Base-by-base conservation (phyloP, 2,113 vertebrate genomes). In the Vidua chalybeata region DNA sequence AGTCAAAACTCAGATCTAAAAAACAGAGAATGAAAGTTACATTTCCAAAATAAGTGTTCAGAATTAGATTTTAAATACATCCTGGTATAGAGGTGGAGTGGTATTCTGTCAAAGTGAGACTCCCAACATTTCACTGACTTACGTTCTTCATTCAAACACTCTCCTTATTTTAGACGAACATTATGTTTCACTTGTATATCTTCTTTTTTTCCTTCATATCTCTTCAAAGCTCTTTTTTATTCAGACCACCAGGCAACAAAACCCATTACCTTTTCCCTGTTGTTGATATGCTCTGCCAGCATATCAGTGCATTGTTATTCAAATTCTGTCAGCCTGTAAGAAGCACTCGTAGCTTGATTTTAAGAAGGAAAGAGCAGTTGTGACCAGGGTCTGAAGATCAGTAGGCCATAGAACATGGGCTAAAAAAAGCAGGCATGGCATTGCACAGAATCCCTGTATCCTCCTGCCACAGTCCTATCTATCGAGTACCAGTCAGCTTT, bases 401-500 rank as follows among this genome's bases (percentile, higher is more conserved):
- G 43, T 46, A 67, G 9, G 17, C 35, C 9, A 7, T 23, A 11
- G 31, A 77, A 41, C 21, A 46, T 0, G 0, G 26, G 30, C 13
- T 72, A 43, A 43, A 35, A 48, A 21, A 52, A 48, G 5, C 6
- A 17, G 56, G 9, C 5, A 7, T 15, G 30, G 30, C 1, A 0
- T 2, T 80, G 24, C 7, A 13, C 43, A 62, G 46, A 80, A 81
- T 35, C 28, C 7, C 12, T 58, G n/a, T 46, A 7, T 54, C 49
- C 28, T 81, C 9, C 68, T 55, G 59, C 37, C 6, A 28, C 28
- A 56, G 22, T 43, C 58, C 49, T 79, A 18, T 48, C 21, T 18
- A 9, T 13, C 0, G 0, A 49, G 13, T 28, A 67, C 17, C 3
- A 19, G 30, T 10, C 39, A 86, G 11, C 26, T 55, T 31, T 49